Evolutionary conservation across 2,797 vertebrate species (phyloP), one percentile per base, ranked within the genome.

Genomic region (Menidia menidia): DNA sequence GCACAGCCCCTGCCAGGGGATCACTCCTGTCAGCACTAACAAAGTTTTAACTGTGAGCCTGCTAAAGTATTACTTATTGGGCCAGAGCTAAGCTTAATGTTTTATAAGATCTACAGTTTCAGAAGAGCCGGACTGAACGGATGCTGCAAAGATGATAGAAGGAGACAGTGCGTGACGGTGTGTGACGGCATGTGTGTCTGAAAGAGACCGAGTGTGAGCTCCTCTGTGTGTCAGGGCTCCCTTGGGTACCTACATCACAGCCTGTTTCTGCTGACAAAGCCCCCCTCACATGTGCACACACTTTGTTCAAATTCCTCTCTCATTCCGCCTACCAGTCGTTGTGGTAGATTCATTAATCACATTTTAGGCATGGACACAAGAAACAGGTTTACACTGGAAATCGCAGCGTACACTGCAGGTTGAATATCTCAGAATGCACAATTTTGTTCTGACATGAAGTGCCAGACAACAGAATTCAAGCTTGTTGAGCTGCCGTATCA

Each of bases 251-350:
- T 75, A 78, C 85, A 81, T 85, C 63, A 81, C 56, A 69, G 72
- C 32, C 62, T 60, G 57, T 66, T 89, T 81, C 72, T 86, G 87
- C 85, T 86, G 88, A 88, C 83, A 66, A 75, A 82, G 75, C 64
- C 50, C 51, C 70, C 63, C 42, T 64, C 64, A 44, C 82, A 69
- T 70, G 45, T 56, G 18, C 64, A 44, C 64, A 59, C 65, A 8
- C 58, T 55, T n/a, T 39, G 53, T 65, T 18, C 67, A 52, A 53
- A 32, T 31, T 82, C 61, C 68, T 85, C 76, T 56, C 56, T 82
- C 68, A 55, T 69, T 65, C 60, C 54, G 50, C 52, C 60, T 30
- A 77, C 32, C 53, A n/a, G 52, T 75, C 77, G 70, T 71, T 33
- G 45, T 16, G 54, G 59, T 72, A 54, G 53, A 53, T 13, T 66